Evolutionary conservation across 2,113 vertebrate species (phyloP), one percentile per base, ranked within the genome.

Genomic region (mouse (Mus musculus)): DNA sequence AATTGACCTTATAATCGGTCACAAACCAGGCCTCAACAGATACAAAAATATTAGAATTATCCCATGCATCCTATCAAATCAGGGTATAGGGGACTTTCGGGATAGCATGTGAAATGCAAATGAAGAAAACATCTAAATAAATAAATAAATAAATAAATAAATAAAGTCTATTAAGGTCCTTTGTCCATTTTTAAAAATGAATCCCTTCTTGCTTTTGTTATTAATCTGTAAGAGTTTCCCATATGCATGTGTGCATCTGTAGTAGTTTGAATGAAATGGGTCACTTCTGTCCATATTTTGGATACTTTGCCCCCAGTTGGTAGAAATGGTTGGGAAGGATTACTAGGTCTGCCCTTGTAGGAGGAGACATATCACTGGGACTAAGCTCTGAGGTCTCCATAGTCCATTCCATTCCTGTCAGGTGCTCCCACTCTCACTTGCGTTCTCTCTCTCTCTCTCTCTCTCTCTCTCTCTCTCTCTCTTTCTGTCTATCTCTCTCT

Each of bases 401-500:
- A 81, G 17, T 10, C 52, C 0, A n/a, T 11, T 20, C 10, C 33
- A 81, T n/a, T n/a, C 11, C 33, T 59, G 78, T 56, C 36, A 54
- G 30, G 7, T 3, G 63, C 24, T 65, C 8, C 7, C 71, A 3
- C 71, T 10, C n/a, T 8, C 6, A 22, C 59, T 0, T 49, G 49
- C 7, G 49, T 7, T 49, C 49, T 49, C 49, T 49, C 49, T 5
- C 49, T 49, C 49, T 49, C 42, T 42, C 42, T 42, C 42, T 42
- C 13, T 14, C 73, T 28, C 26, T 5, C 24, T 49, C 24, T 6
- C 69, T 69, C 12, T 4, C 33, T 71, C 7, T 7, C 33, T 72
- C 8, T 5, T 1, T 42, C 39, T 8, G 20, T 24, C 19, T 3
- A 8, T 24, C n/a, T 3, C n/a, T 39, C 8, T 7, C n/a, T 42